A percentile compares a stretch with the other conserved stretches of the same genome.
phyloP scores from a whole-genome alignment of 2,113 vertebrate genomes.

The Kobus ellipsiprymnus region DNA sequence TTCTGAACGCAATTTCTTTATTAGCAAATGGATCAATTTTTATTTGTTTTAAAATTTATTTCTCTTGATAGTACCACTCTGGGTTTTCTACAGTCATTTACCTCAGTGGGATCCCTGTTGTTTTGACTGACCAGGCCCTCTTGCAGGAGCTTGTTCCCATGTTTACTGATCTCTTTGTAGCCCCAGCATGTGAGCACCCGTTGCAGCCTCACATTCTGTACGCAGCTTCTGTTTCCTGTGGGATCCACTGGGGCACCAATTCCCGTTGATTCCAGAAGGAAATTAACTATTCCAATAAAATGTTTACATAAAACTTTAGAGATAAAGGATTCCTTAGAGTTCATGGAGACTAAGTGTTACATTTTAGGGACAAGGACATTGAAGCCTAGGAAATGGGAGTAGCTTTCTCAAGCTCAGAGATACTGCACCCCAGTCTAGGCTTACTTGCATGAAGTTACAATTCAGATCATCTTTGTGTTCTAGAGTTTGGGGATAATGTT shows the following conservation, averaged over 20 bases:
- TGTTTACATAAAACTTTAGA: not conserved
- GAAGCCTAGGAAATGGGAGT: not conserved
- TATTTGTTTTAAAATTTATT: not conserved
- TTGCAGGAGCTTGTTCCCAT: not conserved
- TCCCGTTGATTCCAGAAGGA: not conserved
- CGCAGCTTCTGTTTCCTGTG: not conserved
- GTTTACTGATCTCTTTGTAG: not conserved
- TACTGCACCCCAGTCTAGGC: not conserved
- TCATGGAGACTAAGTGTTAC: not conserved
- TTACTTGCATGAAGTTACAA: not conserved
- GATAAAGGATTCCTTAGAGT: not conserved
- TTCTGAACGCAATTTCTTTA: not conserved
- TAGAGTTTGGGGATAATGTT: not conserved
- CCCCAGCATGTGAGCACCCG: accelerated
- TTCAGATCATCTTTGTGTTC: not conserved
- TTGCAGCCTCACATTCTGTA: not conserved
- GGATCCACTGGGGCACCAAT: not conserved
- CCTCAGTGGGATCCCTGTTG: not conserved
- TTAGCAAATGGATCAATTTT: not conserved
- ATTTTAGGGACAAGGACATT: not conserved
- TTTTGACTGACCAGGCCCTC: not conserved
- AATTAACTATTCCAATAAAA: not conserved
- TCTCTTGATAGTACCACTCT: not conserved
- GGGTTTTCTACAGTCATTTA: not conserved
- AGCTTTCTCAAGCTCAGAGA: not conserved